A percentile compares a stretch with the other conserved stretches of the same genome.
phyloP scores from a whole-genome alignment of 2,113 vertebrate species.

The Pseudolaguvia tuberculata region DNA sequence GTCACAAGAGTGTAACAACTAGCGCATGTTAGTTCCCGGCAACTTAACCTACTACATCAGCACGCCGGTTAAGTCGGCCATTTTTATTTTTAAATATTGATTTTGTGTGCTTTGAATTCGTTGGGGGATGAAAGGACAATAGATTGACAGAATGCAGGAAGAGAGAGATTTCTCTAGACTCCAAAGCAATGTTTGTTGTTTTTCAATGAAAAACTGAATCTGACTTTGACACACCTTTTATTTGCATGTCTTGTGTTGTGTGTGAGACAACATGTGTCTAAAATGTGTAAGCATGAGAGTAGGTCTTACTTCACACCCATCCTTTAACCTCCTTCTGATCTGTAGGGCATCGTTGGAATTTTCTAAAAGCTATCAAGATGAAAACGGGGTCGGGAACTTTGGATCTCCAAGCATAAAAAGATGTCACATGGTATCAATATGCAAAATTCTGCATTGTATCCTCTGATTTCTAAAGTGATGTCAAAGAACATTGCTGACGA shows the following conservation, averaged over 20 bases:
- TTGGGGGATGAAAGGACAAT: too few relatives aligned
- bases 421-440: not conserved
- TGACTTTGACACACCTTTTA: not conserved
- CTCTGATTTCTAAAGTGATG: not conserved
- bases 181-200: constrained; percentile 31
- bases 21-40: too few relatives aligned
- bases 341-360: constrained; percentile 30
- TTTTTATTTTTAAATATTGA: too few relatives aligned
- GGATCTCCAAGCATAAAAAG: not conserved
- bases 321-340: constrained; percentile 45
- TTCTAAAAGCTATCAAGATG: not conserved
- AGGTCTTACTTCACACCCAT: constrained; percentile 8
- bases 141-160: too few relatives aligned
- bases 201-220: not conserved
- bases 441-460: not conserved
- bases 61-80: too few relatives aligned
- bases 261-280: constrained; percentile 6
- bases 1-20: too few relatives aligned
- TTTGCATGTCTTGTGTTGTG: not conserved
- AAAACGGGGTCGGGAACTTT: not conserved
- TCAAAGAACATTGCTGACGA: not conserved
- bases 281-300: constrained; percentile 10
- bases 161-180: not conserved
- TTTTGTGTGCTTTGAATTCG: too few relatives aligned
- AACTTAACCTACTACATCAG: too few relatives aligned